Percentiles rank a stretch among this genome's conserved stretches.
phyloP scores from a whole-genome alignment of 2,888 invertebrate species.

The Synanthedon formicaeformis region DNA sequence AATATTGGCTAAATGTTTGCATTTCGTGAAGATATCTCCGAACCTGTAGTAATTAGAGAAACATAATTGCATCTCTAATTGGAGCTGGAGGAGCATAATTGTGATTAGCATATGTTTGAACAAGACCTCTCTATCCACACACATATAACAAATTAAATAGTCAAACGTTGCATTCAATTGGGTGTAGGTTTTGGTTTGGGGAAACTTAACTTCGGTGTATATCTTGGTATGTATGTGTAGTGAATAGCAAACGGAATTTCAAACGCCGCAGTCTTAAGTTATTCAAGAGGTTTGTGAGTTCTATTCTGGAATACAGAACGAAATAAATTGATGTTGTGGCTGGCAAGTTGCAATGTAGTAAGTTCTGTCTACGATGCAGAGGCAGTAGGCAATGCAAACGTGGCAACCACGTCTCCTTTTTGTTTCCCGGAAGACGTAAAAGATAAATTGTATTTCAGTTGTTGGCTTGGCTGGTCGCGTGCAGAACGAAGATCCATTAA shows the following conservation, averaged over 20 bases:
- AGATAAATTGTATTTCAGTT: slow-evolving; percentile 14
- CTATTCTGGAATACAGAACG: slow-evolving; percentile 1
- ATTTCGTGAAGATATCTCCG: not conserved
- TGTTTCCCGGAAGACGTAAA: slow-evolving; percentile 24
- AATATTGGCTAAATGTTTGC: no score
- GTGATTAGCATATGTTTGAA: slow-evolving; percentile 37
- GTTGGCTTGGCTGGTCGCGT: slow-evolving; percentile 38
- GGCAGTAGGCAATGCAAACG: not conserved
- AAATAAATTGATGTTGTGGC: not conserved
- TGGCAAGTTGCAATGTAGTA: not conserved
- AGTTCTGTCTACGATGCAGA: not conserved
- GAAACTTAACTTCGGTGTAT: slow-evolving; percentile 26
- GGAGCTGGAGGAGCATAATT: slow-evolving; percentile 21
- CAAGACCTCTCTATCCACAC: slow-evolving; percentile 13
- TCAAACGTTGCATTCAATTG: not conserved
- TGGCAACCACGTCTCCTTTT: slow-evolving; percentile 5
- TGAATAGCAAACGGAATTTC: slow-evolving; percentile 4
- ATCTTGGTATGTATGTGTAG: slow-evolving; percentile 18
- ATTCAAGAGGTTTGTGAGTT: slow-evolving; percentile 9
- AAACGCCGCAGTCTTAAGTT: slow-evolving; percentile 5
- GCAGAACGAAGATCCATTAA: slow-evolving; percentile 58
- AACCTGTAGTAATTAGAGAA: not conserved
- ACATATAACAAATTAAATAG: not conserved
- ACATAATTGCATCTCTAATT: slow-evolving; percentile 1
- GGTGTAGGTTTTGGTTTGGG: slow-evolving; percentile 10